These are phyloP conservation scores for Ophioninae sp. DNA, from an alignment of 2,888 invertebrate species.

Conservation along the genomic window DNA sequence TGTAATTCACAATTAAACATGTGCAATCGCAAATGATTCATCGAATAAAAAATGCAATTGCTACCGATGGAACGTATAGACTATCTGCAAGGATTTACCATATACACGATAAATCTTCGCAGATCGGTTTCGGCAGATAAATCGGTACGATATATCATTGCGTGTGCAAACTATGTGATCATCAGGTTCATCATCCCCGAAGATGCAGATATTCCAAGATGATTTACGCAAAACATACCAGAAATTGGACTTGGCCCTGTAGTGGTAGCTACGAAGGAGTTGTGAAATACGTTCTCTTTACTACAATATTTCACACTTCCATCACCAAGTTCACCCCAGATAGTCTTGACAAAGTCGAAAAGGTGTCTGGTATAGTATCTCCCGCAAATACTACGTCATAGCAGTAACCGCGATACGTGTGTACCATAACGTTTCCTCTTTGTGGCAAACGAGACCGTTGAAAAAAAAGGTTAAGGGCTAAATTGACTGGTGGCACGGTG, in stretches of 20 bases:
- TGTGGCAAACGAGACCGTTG: conserved; percentile 42
- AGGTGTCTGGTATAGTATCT: conserved; percentile 28
- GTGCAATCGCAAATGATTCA: too few species aligned
- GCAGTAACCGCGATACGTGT: not conserved
- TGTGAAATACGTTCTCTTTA: too few species aligned
- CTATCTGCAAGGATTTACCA: too few species aligned
- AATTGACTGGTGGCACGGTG: conserved; percentile 62
- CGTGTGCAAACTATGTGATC: too few species aligned
- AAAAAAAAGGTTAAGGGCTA: conserved; percentile 50
- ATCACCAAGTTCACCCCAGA: conserved; percentile 32
- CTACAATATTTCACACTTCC: too few species aligned
- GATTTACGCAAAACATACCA: not conserved
- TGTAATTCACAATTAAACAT: too few species aligned
- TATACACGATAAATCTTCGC: too few species aligned
- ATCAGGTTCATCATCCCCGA: not conserved
- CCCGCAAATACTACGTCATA: not conserved
- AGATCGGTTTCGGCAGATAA: too few species aligned
- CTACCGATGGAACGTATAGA: too few species aligned
- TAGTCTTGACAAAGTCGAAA: conserved; percentile 6
- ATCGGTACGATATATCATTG: too few species aligned
- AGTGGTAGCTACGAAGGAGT: too few species aligned
- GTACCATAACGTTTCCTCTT: conserved; percentile 14
- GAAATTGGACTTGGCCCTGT: not conserved
- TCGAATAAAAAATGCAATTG: too few species aligned
- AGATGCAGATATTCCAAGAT: not conserved